Evolutionary conservation across 2,888 invertebrate species (phyloP), one percentile per base, ranked within the genome.

Genomic region (Polyploca ridens): DNA sequence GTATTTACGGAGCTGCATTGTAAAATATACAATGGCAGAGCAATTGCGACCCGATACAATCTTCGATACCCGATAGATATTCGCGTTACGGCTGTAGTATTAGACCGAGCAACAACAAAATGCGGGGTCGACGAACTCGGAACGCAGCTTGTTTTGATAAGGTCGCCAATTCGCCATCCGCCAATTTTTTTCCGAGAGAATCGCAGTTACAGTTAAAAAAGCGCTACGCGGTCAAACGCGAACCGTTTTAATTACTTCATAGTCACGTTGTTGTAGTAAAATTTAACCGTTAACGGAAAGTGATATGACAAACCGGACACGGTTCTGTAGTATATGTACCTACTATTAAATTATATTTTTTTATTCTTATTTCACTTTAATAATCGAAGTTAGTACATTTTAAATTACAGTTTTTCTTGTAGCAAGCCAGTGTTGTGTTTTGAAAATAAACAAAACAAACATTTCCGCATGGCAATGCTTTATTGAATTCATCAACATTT

Each of bases 231-330:
- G 85, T 82, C 83, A 85, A 83, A 78, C 77, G 76, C 80, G 83
- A 76, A 89, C 92, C 93, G 93, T 93, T 93, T 93, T 93, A 93
- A 93, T 93, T 91, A 90, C 90, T 89, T 89, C 86, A 88, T 87
- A 88, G 90, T 87, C 88, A 86, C 86, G 88, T 85, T 83, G 83
- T 82, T 83, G 87, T 87, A 88, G 89, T 89, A 88, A 88, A 80
- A 84, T 78, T 85, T 75, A 87, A 91, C 93, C 89, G 93, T 90
- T 93, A 86, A 83, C 80, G 82, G 90, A 91, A 91, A 91, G 91
- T 90, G 90, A 92, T 89, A 86, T 88, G 84, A 84, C 80, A 83
- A 81, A 82, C 83, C 81, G 82, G 83, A 82, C 75, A 74, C 66
- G 65, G 75, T 69, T 78, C 73, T 76, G 77, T 79, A 78, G 79